Evolutionary conservation across 2,888 invertebrate genomes (phyloP), one percentile per base, ranked within the genome.

Genomic region (Endomychus coccineus): DNA sequence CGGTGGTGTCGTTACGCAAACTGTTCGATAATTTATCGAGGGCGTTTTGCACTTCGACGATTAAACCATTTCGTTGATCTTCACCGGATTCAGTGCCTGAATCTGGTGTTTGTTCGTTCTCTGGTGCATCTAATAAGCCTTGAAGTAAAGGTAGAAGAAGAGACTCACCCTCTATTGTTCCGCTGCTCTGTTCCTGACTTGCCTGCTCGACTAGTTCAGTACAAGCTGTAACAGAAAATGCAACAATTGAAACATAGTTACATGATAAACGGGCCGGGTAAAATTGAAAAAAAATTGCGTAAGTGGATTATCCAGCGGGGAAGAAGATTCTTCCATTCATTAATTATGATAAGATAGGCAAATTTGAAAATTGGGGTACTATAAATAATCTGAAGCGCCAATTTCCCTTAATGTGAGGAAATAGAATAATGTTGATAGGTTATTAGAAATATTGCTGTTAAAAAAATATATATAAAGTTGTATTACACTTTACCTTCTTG

Each of bases 81-180:
- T 81, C 81, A 31, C 80, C 80, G 42, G 78, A 79, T 61, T 80
- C 80, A 15, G 77, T 76, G 40, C 78, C 78, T 31, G 79, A 78
- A 60, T 79, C 79, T 39, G 74, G 68, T 5, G 68, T 69, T 50
- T 56, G 62, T 43, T 59, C 63, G 50, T 54, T 60, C 49, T 61
- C 63, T 36, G 64, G 63, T 37, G 61, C 59, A 55, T 75, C 73
- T 59, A 79, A 70, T 60, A 78, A 70, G 42, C 75, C 77, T 70
- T 78, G 78, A 62, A 78, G 74, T 62, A 78, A 71, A 58, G 78
- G 78, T 55, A 79, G 73, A 51, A 79, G 73, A 59, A 78, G 75
- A 55, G 78, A 82, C 83, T 83, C 83, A 83, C 83, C 83, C 71
- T 80, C 74, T 39, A 69, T 62, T 49, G 44, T 56, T 68, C 55